Conservation (phyloP, 2,113 vertebrate genomes). For the Empidonax alnorum region DNA sequence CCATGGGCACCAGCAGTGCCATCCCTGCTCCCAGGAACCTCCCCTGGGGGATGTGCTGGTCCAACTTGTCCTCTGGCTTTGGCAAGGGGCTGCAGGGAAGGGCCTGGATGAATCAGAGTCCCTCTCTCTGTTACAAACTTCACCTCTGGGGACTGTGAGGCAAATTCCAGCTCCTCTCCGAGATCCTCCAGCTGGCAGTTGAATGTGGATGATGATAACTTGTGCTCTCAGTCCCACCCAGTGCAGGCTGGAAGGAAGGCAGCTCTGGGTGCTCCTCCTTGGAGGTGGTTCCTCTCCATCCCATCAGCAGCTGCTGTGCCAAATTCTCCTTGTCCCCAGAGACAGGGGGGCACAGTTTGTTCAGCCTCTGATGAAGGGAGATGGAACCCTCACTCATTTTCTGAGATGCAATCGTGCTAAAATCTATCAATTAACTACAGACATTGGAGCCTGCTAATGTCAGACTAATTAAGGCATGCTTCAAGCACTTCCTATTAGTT, state of each 20-base stretch:
- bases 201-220: neutral
- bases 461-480: constrained; percentile 52
- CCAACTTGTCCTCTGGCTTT: neutral
- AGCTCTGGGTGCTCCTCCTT: neutral
- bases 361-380: neutral
- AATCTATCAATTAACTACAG: constrained; percentile 50
- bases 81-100: neutral
- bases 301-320: neutral
- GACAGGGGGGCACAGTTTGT: neutral
- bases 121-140: neutral
- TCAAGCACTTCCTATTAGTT: constrained; percentile 32
- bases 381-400: neutral
- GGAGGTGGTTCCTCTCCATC: neutral
- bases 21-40: neutral
- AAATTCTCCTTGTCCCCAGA: neutral
- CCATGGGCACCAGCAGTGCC: neutral
- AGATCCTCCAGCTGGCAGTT: neutral
- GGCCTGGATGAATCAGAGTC: neutral
- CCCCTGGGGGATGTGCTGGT: neutral
- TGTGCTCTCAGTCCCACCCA: neutral
- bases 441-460: constrained; percentile 29
- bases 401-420: neutral
- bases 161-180: neutral
- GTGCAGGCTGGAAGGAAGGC: neutral
- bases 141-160: neutral